phyloP scores from a whole-genome alignment of 2,888 invertebrate genomes.

The Hirtodrosophila alboralis region DNA sequence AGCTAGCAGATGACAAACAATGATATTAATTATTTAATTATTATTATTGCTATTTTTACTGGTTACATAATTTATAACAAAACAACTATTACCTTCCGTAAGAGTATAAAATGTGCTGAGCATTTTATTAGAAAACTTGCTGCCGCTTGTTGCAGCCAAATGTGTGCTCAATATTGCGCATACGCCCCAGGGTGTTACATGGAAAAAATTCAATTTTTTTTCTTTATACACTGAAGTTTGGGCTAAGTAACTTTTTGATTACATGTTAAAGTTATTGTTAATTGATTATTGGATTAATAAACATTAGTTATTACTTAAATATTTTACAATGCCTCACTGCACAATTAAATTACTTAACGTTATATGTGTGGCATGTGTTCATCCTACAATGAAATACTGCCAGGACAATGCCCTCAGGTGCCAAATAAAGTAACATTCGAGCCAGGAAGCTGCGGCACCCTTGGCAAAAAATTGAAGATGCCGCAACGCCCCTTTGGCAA shows the following conservation, averaged over 20 bases:
- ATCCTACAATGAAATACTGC: constrained; percentile 1
- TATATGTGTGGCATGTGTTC: constrained; percentile 14
- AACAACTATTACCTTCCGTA: not conserved
- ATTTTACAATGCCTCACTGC: no score
- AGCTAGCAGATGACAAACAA: no score
- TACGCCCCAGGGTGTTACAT: constrained; percentile 25
- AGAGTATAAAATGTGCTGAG: not conserved
- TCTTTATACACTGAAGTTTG: constrained; percentile 8
- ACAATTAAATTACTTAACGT: not conserved
- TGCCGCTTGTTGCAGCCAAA: constrained; percentile 36
- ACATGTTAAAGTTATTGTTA: constrained; percentile 16
- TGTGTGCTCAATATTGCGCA: constrained; percentile 40
- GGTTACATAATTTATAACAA: not conserved
- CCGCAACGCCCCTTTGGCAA: constrained; percentile 15
- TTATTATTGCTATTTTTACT: no score
- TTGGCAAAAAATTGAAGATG: not conserved
- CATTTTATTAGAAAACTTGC: constrained; percentile 42
- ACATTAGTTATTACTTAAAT: no score
- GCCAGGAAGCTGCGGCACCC: constrained; percentile 20
- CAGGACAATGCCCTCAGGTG: constrained; percentile 11
- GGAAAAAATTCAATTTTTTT: constrained; percentile 11
- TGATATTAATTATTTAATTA: no score
- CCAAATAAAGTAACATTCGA: constrained; percentile 17
- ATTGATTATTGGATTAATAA: constrained; percentile 3
- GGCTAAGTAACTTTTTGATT: not conserved